Conservation (phyloP, 2,113 vertebrate genomes). For the Xyliphius kryptos region DNA sequence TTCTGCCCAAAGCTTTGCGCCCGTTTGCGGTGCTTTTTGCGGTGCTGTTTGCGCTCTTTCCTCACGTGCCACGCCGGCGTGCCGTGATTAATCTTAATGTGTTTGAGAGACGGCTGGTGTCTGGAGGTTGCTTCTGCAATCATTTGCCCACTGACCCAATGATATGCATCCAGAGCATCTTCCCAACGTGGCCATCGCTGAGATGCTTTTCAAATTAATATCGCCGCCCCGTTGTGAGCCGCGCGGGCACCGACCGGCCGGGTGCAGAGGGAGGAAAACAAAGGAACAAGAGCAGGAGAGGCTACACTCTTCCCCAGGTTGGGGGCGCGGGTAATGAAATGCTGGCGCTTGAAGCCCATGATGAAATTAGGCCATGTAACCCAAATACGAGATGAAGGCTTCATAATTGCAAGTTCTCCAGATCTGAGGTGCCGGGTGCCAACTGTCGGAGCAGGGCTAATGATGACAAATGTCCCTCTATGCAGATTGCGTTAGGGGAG, state of each 20-base stretch:
- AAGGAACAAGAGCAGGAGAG: conserved; percentile 36
- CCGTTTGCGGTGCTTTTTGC: not conserved
- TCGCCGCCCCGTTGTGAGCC: conserved; percentile 29
- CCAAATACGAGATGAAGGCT: conserved; percentile 78
- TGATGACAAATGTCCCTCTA: conserved; percentile 99
- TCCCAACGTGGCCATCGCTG: conserved; percentile 44
- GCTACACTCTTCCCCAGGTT: conserved; percentile 26
- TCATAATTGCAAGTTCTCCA: conserved; percentile 85
- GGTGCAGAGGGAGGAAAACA: conserved; percentile 21
- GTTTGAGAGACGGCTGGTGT: conserved; percentile 49
- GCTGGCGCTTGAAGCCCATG: conserved; percentile 51
- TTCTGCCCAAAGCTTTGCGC: not conserved
- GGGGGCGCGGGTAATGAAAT: conserved; percentile 58
- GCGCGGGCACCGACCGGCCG: conserved; percentile 21
- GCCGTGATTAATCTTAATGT: conserved; percentile 67
- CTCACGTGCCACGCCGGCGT: conserved; percentile 3
- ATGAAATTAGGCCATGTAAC: conserved; percentile 71
- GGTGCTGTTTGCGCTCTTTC: too few relatives aligned
- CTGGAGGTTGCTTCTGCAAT: conserved; percentile 65
- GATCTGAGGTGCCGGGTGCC: conserved; percentile 92
- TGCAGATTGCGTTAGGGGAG: conserved; percentile 84
- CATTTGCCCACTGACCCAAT: conserved; percentile 70
- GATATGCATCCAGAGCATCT: conserved; percentile 48
- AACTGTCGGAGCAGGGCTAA: conserved; percentile 98
- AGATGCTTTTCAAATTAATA: conserved; percentile 49